Percentiles rank a stretch among this genome's conserved stretches.
phyloP scores from a whole-genome alignment of 2,888 invertebrate genomes.

The Chloroclystis v-ata region DNA sequence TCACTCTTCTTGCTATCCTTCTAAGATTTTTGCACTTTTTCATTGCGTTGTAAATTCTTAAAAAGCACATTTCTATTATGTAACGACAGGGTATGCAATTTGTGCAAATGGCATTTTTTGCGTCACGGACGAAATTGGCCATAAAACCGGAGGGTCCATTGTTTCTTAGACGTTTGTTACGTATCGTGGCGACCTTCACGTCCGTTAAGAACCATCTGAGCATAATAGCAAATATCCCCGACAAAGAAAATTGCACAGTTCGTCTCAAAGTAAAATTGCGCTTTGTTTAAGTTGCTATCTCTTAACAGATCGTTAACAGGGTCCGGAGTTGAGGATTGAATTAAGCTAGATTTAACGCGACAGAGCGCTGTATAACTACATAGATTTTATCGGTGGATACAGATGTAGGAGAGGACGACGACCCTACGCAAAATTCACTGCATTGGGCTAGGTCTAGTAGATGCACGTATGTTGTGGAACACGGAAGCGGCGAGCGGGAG shows the following conservation, averaged over 20 bases:
- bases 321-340: slow-evolving; percentile 35
- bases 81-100: slow-evolving; percentile 51
- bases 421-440: slow-evolving; percentile 79
- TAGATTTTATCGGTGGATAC: slow-evolving; percentile 38
- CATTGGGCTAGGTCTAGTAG: slow-evolving; percentile 78
- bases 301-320: slow-evolving; percentile 17
- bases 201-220: slow-evolving; percentile 31
- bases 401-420: slow-evolving; percentile 66
- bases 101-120: slow-evolving; percentile 66
- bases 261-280: slow-evolving; percentile 49
- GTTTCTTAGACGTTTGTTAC: slow-evolving; percentile 40
- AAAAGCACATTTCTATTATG: slow-evolving; percentile 41
- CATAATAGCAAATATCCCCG: slow-evolving; percentile 38
- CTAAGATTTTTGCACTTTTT: slow-evolving; percentile 51
- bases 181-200: slow-evolving; percentile 34
- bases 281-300: slow-evolving; percentile 31
- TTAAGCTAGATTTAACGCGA: slow-evolving; percentile 47
- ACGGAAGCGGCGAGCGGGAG: slow-evolving; percentile 67
- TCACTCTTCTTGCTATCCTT: slow-evolving; percentile 34
- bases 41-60: slow-evolving; percentile 33
- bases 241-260: slow-evolving; percentile 52
- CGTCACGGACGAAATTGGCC: slow-evolving; percentile 43
- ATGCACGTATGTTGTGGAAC: slow-evolving; percentile 71
- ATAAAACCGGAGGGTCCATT: slow-evolving; percentile 47
- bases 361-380: slow-evolving; percentile 30